phyloP scores from a whole-genome alignment of 2,113 vertebrate species.

The Corvus hawaiiensis region DNA sequence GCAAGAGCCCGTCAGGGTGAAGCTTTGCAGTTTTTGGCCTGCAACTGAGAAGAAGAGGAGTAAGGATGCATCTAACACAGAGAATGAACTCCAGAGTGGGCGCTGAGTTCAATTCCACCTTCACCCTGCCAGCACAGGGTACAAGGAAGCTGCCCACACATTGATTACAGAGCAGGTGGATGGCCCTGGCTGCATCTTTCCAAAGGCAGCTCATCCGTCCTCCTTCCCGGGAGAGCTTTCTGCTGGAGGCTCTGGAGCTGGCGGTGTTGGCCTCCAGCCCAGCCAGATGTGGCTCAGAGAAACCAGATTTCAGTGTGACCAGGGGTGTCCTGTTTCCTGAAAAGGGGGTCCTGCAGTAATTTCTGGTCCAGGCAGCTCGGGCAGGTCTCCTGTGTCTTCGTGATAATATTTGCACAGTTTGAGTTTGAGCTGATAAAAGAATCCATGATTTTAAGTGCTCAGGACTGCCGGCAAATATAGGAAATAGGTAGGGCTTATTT shows the following conservation, averaged over 20 bases:
- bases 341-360: accelerated
- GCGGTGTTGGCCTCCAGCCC: background rate
- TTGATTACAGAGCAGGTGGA: background rate
- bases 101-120: background rate
- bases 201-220: background rate
- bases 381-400: background rate
- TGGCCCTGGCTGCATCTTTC: background rate
- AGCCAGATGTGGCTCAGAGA: background rate
- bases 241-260: background rate
- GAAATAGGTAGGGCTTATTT: background rate
- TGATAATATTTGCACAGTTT: background rate
- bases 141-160: background rate
- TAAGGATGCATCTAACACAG: background rate
- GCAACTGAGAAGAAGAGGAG: background rate
- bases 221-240: background rate
- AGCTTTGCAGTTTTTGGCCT: background rate
- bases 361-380: background rate
- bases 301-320: background rate
- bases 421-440: background rate
- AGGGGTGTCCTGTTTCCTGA: background rate
- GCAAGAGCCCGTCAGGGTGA: background rate
- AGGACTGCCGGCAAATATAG: background rate
- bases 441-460: background rate
- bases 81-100: background rate
- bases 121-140: background rate